Conservation (phyloP, 2,113 vertebrate genomes). For the Heterochromis multidens region DNA sequence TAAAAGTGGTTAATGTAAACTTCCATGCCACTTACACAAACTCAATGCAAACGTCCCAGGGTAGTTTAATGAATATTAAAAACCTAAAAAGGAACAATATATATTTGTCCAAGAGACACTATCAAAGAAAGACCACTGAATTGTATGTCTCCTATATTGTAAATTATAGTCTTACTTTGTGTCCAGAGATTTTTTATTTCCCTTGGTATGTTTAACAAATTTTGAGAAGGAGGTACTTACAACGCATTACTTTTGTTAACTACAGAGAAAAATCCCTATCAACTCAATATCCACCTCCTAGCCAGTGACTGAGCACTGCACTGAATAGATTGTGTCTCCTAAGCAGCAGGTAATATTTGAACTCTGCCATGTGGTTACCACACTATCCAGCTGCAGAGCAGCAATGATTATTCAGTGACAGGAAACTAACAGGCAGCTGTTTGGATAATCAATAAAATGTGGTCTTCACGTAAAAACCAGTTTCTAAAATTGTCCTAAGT, state of each 20-base stretch:
- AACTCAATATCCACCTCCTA: not conserved
- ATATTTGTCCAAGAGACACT: not conserved
- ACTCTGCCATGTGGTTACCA: not conserved
- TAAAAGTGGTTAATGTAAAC: no score
- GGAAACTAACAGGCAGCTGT: no score
- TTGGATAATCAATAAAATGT: no score
- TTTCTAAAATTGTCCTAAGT: not conserved
- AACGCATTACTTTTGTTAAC: not conserved
- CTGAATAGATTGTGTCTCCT: not conserved
- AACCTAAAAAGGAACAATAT: not conserved
- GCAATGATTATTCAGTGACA: no score
- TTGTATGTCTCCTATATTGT: not conserved
- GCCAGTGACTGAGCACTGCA: not conserved
- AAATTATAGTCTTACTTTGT: not conserved
- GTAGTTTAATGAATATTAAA: not conserved
- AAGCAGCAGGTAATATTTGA: not conserved
- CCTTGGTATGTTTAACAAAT: not conserved
- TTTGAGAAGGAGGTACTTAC: not conserved
- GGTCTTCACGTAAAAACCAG: not conserved
- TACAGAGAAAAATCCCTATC: not conserved
- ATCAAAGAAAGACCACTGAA: not conserved
- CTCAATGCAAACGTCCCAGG: not conserved
- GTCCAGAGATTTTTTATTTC: no score
- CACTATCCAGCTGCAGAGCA: not conserved
- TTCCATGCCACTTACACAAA: no score